A percentile compares a stretch with the other conserved stretches of the same genome.
These are phyloP conservation scores for Cosmia pyralina DNA, from an alignment of 2,888 invertebrate species.

Conservation along the genomic window DNA sequence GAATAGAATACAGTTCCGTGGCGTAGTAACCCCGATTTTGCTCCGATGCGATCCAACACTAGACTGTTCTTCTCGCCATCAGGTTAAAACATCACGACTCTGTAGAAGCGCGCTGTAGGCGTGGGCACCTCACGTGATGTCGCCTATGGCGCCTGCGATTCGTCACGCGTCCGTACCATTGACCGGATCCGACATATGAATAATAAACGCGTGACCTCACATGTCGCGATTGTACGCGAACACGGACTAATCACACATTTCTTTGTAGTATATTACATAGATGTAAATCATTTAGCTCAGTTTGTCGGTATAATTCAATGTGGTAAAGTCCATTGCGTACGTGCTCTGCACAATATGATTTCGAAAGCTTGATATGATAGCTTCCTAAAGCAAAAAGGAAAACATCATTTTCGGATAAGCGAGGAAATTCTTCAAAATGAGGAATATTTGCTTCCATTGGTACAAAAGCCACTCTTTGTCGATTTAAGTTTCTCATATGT, in stretches of 20 bases:
- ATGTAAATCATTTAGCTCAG: background rate
- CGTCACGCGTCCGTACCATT: too few species aligned
- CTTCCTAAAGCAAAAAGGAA: background rate
- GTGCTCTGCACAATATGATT: background rate
- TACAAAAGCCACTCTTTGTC: background rate
- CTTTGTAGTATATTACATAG: background rate
- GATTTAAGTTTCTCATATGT: background rate
- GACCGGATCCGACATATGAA: too few species aligned
- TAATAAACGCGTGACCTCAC: background rate
- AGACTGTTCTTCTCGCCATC: too few species aligned
- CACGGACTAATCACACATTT: background rate
- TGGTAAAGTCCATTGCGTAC: too few species aligned
- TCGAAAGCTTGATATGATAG: background rate
- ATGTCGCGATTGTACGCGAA: constrained; percentile 3
- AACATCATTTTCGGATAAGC: background rate
- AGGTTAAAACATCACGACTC: too few species aligned
- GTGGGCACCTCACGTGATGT: too few species aligned
- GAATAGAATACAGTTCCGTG: too few species aligned
- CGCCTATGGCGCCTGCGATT: too few species aligned
- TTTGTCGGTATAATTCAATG: too few species aligned
- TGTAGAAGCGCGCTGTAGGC: too few species aligned
- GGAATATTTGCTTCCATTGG: constrained; percentile 3
- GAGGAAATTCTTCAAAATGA: background rate
- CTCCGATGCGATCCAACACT: too few species aligned
- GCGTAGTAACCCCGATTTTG: too few species aligned